Evolutionary conservation across 2,888 invertebrate species (phyloP), one percentile per base, ranked within the genome.

Genomic region (Sminthurides aquaticus): DNA sequence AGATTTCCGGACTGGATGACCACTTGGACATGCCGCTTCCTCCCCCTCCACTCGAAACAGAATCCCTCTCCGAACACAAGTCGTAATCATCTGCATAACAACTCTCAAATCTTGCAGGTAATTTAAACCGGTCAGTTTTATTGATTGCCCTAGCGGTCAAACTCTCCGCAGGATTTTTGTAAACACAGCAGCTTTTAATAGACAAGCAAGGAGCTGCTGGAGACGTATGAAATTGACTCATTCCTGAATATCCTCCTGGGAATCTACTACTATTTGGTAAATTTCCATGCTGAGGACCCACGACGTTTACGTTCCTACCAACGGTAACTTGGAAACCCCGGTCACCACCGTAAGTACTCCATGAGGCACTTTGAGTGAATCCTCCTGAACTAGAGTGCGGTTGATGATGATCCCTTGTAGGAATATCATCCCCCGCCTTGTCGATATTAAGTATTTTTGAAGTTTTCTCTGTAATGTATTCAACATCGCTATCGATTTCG

Each of bases 1-100:
- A 67, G 57, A 74, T 67, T 57, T 74, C 74, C 24, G 74, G 72
- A 66, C 61, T 70, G 8, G 72, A 72, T 18, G 73, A 74, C 71
- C 74, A 72, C 58, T 64, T 67, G 24, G 71, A 72, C 8, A 72
- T 24, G 24, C 34, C 52, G 55, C 67, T 67, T 5, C 62, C 67
- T 34, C 43, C 43, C 43, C 43, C 43, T 15, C 5, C 43, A 15
- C 43, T 34, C 15, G 43, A 34, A 18, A 62, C 52, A 22, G 67
- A 60, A 1, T 57, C 59, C 11, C 43, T 60, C 22, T 60, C 65
- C 3, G 63, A 60, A 28, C 59, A 62, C 57, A 62, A 22, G 15
- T 62, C 62, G 49, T 29, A 62, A 20, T 62, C 62, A n/a, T 62
- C 57, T 34, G 43, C 49, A 49, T 62, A 62, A 2, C 49, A 26